A percentile compares a stretch with the other conserved stretches of the same genome.
These are phyloP conservation scores for Arvicanthis niloticus DNA, from an alignment of 2,113 vertebrate species.

Conservation along the genomic window DNA sequence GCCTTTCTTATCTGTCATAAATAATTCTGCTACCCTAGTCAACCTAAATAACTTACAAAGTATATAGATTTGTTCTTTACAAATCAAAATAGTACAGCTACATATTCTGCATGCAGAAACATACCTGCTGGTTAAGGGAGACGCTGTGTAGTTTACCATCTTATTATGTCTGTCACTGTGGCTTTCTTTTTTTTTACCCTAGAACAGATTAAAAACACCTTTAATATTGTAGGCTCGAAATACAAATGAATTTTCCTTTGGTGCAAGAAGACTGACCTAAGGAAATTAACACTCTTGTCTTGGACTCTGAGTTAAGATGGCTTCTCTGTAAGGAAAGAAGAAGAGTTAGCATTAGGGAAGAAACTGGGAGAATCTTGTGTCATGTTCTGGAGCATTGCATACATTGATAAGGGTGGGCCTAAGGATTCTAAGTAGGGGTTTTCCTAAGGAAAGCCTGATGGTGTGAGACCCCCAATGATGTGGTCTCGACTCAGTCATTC, in stretches of 20 bases:
- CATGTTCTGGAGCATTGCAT: not conserved
- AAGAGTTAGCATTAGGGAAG: not conserved
- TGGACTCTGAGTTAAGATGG: not conserved
- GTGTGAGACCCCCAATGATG: not conserved
- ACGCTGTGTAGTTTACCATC: not conserved
- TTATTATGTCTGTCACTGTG: not conserved
- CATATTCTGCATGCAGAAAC: rapidly evolving
- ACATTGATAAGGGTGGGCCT: not conserved
- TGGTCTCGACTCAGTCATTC: not conserved
- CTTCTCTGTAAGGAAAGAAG: not conserved
- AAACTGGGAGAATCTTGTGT: not conserved
- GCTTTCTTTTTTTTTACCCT: not conserved
- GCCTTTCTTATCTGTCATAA: not conserved
- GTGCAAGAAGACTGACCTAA: not conserved
- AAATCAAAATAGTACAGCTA: not conserved
- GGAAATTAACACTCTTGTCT: not conserved
- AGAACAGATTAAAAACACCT: not conserved
- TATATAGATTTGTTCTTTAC: not conserved
- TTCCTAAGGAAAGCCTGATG: not conserved
- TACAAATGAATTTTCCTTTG: not conserved
- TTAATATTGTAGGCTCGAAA: not conserved
- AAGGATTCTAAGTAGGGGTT: not conserved
- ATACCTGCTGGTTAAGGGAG: not conserved
- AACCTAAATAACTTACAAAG: not conserved
- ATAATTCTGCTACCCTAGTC: not conserved